Base-by-base conservation (phyloP, 2,888 invertebrate species). In the Tachina grossa region DNA sequence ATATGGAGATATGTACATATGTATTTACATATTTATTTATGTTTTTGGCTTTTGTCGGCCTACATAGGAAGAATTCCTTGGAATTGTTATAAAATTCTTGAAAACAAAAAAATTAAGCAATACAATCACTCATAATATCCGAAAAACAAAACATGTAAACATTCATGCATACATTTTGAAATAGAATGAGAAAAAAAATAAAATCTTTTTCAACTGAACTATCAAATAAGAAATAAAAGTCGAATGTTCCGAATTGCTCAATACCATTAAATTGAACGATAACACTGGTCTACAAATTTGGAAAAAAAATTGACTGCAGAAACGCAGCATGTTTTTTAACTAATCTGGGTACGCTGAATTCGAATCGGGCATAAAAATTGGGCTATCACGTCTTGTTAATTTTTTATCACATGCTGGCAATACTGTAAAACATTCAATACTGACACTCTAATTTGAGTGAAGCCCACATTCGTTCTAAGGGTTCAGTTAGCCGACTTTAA, bases 21-120 rank as follows among this genome's bases (percentile, higher is more conserved):
- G 31, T 31, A 31, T 31, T 5, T 31, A 31, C 31, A 31, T 80
- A 65, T 65, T 47, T 61, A 68, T 57, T 77, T 57, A 14, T 57
- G 19, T 51, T 22, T 71, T 71, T 53, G 6, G 16, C 14, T 53
- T 77, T 68, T 80, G 80, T 72, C 80, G 72, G 80, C 61, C 72
- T 75, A 51, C 47, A 76, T 80, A 31, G n/a, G 19, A 76, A 66
- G 5, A 31, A 31, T 80, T 78, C 78, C 75, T 61, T 49, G 75
- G 69, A 84, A 83, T 80, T 80, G 63, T 68, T 72, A 65, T 47
- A 49, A 72, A 55, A 72, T 51, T 76, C 47, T 57, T 45, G 5
- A 63, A 63, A 16, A 19, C 55, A 55, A 51, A 55, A 31, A 59
- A 59, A 49, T 22, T 51, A n/a, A 59, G n/a, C 41, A 78, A 61